phyloP scores from a whole-genome alignment of 2,113 vertebrate species.

The Elephas maximus region DNA sequence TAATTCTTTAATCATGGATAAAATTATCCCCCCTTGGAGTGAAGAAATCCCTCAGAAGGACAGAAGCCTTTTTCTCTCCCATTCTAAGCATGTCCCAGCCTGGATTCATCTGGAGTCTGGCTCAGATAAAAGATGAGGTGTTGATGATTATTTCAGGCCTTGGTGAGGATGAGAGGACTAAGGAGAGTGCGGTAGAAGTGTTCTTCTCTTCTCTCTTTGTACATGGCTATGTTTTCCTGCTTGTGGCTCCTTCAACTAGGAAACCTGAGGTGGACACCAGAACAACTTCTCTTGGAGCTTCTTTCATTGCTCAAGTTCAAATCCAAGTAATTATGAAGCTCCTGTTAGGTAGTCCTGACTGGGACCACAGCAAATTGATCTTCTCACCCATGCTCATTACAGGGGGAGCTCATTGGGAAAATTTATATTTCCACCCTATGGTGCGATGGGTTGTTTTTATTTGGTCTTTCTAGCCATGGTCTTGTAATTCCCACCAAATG shows the following conservation, averaged over 20 bases:
- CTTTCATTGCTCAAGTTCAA: not conserved
- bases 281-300: not conserved
- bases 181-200: rapidly evolving
- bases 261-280: not conserved
- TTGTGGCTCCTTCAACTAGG: not conserved
- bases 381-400: not conserved
- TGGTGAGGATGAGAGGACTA: no score
- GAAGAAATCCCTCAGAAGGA: not conserved
- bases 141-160: no score
- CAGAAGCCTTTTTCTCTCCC: not conserved
- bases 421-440: no score
- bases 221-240: no score
- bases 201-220: not conserved
- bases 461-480: no score
- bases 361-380: not conserved
- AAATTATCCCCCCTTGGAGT: not conserved
- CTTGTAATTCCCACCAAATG: no score
- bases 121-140: not conserved
- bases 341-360: not conserved
- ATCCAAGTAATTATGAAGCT: not conserved
- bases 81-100: not conserved
- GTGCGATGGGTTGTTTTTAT: no score
- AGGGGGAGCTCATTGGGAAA: not conserved
- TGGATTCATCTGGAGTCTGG: not conserved
- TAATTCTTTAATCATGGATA: no score